Conservation (phyloP, 2,797 vertebrate genomes). For the Xenops minutus region DNA sequence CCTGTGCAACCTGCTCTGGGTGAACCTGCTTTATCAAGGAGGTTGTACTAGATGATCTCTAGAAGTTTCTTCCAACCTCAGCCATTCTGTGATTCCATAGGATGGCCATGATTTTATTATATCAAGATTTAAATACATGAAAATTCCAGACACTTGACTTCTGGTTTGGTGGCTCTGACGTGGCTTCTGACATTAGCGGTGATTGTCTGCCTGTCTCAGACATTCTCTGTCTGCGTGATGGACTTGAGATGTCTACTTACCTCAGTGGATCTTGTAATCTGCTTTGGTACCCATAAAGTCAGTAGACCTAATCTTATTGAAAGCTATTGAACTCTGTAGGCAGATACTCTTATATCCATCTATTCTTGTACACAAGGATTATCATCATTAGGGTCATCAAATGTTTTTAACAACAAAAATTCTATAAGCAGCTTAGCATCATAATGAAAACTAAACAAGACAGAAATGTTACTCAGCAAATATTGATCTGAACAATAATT, state of each 20-base stretch:
- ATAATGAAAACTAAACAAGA: background rate
- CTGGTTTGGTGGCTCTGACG: background rate
- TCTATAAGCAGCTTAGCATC: background rate
- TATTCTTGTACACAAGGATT: background rate
- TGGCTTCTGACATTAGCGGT: background rate
- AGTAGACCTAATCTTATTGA: background rate
- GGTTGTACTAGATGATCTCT: no score
- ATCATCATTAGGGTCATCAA: background rate
- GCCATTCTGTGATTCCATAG: background rate
- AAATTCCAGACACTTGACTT: background rate
- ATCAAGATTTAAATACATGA: background rate
- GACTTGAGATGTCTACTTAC: background rate
- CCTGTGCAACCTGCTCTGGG: background rate
- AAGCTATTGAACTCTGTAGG: background rate
- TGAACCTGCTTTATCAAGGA: background rate
- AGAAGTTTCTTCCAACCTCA: background rate
- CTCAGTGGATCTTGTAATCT: background rate
- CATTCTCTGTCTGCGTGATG: background rate
- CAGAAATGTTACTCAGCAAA: background rate
- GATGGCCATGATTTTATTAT: background rate
- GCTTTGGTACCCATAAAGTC: background rate
- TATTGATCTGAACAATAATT: background rate
- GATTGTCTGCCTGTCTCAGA: background rate
- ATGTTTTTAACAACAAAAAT: constrained; percentile 12
- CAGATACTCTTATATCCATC: background rate